Base-by-base conservation (phyloP, 2,797 vertebrate genomes). In the Jordanella pulchra region DNA sequence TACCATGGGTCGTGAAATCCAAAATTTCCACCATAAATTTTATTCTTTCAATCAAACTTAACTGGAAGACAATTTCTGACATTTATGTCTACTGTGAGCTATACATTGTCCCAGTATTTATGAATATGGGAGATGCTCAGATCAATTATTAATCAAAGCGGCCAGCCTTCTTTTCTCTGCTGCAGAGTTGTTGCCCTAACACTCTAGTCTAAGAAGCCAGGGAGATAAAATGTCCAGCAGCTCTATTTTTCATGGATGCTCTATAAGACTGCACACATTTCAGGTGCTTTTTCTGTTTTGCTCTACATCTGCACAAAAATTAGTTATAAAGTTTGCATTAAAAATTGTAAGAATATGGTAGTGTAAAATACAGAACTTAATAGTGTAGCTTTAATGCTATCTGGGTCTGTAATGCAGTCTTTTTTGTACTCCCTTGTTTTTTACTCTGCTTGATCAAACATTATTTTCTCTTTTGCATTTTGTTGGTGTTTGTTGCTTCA, bases 61-160 rank as follows among this genome's bases (percentile, higher is more conserved):
- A 82, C 83, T 79, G 86, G 68, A 55, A 55, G 60, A 71, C 1
- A 42, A 78, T 85, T 82, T 67, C 67, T 66, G 68, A 72, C 75
- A 69, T 54, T 79, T 64, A 63, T 0, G 45, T 75, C 75, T 27
- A 7, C 0, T 3, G 75, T 23, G 0, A 74, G 78, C 61, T 55
- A 23, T 30, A 81, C 73, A 73, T 84, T 47, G 66, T 65, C 69
- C 56, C 66, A 82, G 75, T 78, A 82, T 91, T 48, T 78, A 82
- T 91, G 77, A 79, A 85, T 87, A 82, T 70, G 27, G 69, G 83
- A 83, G 84, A 87, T 77, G 69, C 48, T 70, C 78, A 15, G 79
- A 89, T 91, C 72, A 84, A 92, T 90, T 87, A 89, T 93, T 87
- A 81, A 92, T 84, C 23, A 45, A 50, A 64, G 58, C 39, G 67